Base-by-base conservation (phyloP, 2,113 vertebrate genomes). In the Amblyopsis rosae region DNA sequence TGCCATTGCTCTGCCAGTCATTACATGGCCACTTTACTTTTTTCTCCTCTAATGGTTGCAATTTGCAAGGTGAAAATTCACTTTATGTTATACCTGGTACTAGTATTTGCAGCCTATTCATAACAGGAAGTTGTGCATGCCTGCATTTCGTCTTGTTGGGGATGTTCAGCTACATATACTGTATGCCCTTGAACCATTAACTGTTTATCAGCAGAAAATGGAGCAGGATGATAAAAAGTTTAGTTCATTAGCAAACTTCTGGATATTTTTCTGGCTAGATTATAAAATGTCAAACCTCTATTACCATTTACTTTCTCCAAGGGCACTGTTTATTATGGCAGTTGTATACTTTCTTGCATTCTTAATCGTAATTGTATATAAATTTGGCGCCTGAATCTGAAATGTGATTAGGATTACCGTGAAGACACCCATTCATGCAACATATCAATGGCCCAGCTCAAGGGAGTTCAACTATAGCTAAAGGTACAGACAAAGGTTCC, bases 41-140 rank as follows among this genome's bases (percentile, higher is more conserved):
- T 80, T 63, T 62, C 73, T 70, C 77, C 61, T 77, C 48, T 45
- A 76, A 82, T 83, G 64, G 67, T 79, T 67, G 56, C 82, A 84
- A 90, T 86, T 26, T 75, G 84, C 87, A 72, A 86, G 69, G 80
- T 49, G 73, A 82, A 78, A 79, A 87, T 86, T 81, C 73, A 82
- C 72, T 86, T 82, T 65, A 77, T 83, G 79, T 77, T 12, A 67
- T 77, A 67, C 46, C 76, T 64, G 63, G 17, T 58, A 13, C 46
- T 10, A 12, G 11, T 15, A 51, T 51, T 51, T 51, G 49, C 49
- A 9, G 55, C 47, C 35, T 66, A 50, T 50, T 69, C 70, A 60
- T 77, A 59, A 69, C 48, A 61, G 4, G 26, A 65, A 11, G 19
- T 19, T 49, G n/a, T 16, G 56, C 48, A 51, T 48, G 63, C 62